These are phyloP conservation scores for Chionis minor DNA, from an alignment of 2,113 vertebrate genomes.

Conservation along the genomic window DNA sequence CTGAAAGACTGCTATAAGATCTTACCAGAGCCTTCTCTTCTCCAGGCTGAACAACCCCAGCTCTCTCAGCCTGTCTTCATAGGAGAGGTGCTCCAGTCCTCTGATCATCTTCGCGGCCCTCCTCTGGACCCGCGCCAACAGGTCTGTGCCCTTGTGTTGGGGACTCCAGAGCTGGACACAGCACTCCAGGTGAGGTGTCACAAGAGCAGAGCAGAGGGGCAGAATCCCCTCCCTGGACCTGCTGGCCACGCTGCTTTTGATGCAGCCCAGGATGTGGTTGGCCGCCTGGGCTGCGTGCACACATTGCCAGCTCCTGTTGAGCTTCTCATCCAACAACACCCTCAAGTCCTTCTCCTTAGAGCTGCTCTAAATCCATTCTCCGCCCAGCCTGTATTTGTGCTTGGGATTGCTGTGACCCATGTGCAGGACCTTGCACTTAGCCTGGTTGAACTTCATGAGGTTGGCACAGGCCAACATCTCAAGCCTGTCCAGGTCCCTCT, in stretches of 20 bases:
- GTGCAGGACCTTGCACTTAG: not conserved
- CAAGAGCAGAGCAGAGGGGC: not conserved
- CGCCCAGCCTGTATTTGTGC: not conserved
- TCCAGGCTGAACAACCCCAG: not conserved
- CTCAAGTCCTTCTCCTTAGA: not conserved
- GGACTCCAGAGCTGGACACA: not conserved
- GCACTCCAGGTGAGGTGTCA: not conserved
- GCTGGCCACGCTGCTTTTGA: not conserved
- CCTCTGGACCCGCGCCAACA: not conserved
- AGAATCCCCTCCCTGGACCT: not conserved
- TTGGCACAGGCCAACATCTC: not conserved
- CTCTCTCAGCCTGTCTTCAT: not conserved
- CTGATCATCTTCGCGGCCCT: not conserved
- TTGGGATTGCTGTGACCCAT: not conserved
- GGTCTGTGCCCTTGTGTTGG: not conserved
- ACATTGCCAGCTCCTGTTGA: not conserved
- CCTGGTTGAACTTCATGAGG: not conserved
- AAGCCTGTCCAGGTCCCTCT: not conserved
- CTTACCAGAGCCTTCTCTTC: not conserved
- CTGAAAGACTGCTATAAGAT: not conserved
- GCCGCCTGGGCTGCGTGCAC: not conserved
- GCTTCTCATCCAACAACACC: not conserved
- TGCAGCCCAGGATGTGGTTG: not conserved
- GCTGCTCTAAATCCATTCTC: not conserved
- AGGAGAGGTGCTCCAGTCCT: not conserved